phyloP scores from a whole-genome alignment of 2,113 vertebrate genomes.

The Neotoma lepida region DNA sequence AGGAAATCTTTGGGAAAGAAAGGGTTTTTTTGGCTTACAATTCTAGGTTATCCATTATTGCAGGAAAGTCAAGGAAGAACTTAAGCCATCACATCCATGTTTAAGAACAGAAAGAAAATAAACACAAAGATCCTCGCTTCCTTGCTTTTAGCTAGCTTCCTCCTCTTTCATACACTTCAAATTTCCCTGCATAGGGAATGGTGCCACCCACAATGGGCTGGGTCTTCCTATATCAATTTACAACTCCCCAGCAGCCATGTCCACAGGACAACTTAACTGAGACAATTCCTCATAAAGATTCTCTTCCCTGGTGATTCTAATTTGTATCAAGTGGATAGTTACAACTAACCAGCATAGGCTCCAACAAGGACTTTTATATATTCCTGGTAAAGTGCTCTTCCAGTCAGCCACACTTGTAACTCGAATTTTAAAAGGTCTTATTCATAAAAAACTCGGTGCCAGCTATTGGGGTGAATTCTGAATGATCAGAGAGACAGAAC shows the following conservation, averaged over 20 bases:
- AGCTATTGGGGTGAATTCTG: too few relatives aligned
- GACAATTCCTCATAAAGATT: not conserved
- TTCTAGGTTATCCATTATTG: not conserved
- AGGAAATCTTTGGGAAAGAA: not conserved
- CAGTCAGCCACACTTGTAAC: not conserved
- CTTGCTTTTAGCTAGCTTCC: not conserved
- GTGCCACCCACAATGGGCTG: not conserved
- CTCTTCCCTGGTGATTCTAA: not conserved
- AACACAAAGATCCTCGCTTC: not conserved
- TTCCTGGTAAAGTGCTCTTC: not conserved
- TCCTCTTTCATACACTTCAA: not conserved
- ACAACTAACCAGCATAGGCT: not conserved
- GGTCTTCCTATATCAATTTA: not conserved
- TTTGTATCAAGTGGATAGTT: not conserved
- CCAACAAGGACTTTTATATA: not conserved
- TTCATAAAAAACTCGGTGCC: too few relatives aligned
- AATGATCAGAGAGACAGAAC: too few relatives aligned
- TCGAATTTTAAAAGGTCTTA: too few relatives aligned
- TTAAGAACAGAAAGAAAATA: not conserved
- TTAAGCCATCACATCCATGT: not conserved
- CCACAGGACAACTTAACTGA: not conserved
- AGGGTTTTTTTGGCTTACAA: not conserved
- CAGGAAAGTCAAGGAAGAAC: not conserved
- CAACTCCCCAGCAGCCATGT: not conserved
- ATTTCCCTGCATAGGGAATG: not conserved